Evolutionary conservation across 2,888 invertebrate species (phyloP), one percentile per base, ranked within the genome.

Genomic region (Pocota personata): DNA sequence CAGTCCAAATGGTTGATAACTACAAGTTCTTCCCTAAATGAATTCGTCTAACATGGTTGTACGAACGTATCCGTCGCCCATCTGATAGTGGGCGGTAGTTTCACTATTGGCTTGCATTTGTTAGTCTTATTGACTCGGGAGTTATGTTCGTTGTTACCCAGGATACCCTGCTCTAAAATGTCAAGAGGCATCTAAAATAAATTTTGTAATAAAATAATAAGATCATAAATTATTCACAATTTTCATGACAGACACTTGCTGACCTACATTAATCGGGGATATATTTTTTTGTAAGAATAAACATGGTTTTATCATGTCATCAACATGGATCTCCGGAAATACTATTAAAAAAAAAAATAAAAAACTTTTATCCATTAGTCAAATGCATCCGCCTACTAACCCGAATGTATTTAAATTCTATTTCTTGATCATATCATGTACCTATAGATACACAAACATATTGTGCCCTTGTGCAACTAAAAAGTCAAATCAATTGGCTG

Each of bases 381-480:
- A 46, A 64, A 48, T 48, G 27, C 8, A 27, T 71, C 78, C 83
- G 69, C 84, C 84, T 75, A 79, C 84, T 84, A 84, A 84, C 84
- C 84, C 58, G 69, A 75, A 79, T 84, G 75, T 40, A 75, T 78
- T 66, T 83, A 19, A 50, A 35, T 64, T 84, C 84, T 75, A 75
- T 79, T 76, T 79, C 75, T 32, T 62, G 32, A 67, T 60, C 60
- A 32, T 16, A 60, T 12, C 14, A 19, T 10, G 7, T 21, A 30
- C 40, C 14, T 14, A 58, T 14, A 43, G n/a, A 27, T 19, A 16
- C 4, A 37, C 43, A 48, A 55, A 64, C 8, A 19, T 24, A 57
- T 16, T 21, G 43, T 64, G 84, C 79, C 84, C 84, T 84, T 84
- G 84, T 84, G 69, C 52, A 79, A 75, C 58, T 30, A 37, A 72